These are phyloP conservation scores for Peromyscus melanophrys DNA, from an alignment of 2,797 vertebrate species.

Conservation along the genomic window DNA sequence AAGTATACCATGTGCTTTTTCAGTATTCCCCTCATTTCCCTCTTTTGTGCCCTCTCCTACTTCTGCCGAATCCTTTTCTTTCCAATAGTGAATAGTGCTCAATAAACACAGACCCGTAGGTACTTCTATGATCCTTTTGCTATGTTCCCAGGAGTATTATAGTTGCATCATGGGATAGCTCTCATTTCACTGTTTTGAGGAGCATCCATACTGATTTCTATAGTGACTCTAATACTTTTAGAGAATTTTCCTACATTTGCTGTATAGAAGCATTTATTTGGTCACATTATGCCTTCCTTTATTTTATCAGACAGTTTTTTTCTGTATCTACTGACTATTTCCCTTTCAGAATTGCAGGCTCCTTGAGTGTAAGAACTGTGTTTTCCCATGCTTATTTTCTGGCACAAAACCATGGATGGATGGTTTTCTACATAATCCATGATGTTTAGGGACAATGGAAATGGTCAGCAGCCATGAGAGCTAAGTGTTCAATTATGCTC, in stretches of 20 bases:
- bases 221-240: background rate
- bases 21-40: background rate
- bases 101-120: background rate
- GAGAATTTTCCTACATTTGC: background rate
- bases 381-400: conserved; percentile 35
- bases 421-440: background rate
- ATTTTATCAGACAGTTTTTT: background rate
- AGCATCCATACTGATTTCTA: background rate
- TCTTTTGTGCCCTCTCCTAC: background rate
- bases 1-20: background rate
- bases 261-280: conserved; percentile 10
- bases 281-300: background rate
- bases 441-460: background rate
- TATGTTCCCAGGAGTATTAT: no score
- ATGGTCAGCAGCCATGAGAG: background rate
- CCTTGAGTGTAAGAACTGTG: background rate
- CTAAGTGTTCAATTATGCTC: background rate
- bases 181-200: background rate
- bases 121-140: background rate
- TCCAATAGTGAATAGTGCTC: background rate
- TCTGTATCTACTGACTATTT: background rate
- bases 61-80: background rate
- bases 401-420: background rate
- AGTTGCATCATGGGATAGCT: background rate
- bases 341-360: background rate